phyloP scores from a whole-genome alignment of 2,797 vertebrate genomes.

The Potorous gilbertii region DNA sequence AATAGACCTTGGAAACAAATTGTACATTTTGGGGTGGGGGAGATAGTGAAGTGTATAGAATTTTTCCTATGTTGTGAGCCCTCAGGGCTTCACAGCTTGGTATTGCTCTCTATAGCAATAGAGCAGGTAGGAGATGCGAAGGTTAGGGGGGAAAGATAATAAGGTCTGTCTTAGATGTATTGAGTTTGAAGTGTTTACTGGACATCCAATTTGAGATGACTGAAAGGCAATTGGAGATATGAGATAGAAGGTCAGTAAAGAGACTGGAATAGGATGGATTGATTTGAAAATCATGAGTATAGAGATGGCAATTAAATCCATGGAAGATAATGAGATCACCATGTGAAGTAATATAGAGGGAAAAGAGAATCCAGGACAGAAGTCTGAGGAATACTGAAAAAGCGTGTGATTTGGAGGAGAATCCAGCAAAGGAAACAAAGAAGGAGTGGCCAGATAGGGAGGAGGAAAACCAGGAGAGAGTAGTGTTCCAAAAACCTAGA shows the following conservation, averaged over 20 bases:
- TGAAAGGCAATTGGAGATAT: background rate
- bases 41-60: too few relatives aligned
- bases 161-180: too few relatives aligned
- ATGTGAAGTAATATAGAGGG: background rate
- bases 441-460: background rate
- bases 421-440: background rate
- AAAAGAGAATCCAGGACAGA: background rate
- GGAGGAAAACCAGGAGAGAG: background rate
- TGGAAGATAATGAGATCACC: background rate
- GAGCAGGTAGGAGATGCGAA: too few relatives aligned
- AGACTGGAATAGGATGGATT: background rate
- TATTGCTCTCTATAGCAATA: too few relatives aligned
- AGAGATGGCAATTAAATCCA: background rate
- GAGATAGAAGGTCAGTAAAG: background rate
- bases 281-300: background rate
- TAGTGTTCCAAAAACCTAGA: background rate
- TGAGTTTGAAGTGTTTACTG: background rate
- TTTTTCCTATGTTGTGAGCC: too few relatives aligned
- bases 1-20: too few relatives aligned
- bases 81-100: too few relatives aligned
- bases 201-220: background rate
- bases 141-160: too few relatives aligned
- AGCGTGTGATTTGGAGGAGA: background rate
- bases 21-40: too few relatives aligned
- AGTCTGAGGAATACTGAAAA: background rate